A percentile compares a stretch with the other conserved stretches of the same genome.
Evolutionary conservation across 1,140 invertebrate species (phyloP).

Genomic region (Sycophaga agraensis): DNA sequence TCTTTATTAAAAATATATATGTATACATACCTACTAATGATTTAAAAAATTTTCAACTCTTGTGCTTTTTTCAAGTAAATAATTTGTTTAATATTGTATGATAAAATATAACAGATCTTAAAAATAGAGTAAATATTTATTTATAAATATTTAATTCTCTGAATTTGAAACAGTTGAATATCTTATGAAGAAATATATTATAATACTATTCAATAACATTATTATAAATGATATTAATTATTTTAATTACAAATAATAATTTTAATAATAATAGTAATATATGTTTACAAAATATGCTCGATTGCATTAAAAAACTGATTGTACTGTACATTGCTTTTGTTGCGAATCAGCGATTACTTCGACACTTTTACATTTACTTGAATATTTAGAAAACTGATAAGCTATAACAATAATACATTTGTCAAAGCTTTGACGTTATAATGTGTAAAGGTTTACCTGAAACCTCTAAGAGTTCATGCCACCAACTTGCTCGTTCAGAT

Average conservation of each 20-base stretch:
- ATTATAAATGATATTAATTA: neutral
- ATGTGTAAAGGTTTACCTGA: constrained; percentile 39
- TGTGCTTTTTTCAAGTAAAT: neutral
- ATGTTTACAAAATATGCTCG: constrained; percentile 1
- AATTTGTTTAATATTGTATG: neutral
- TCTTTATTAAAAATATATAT: constrained; percentile 25
- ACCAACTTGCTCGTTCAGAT: constrained; percentile 75
- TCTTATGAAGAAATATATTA: neutral
- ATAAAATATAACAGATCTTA: constrained; percentile 4
- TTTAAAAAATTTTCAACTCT: neutral
- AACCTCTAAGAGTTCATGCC: constrained; percentile 65
- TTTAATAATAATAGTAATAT: constrained; percentile 19
- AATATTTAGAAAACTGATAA: neutral
- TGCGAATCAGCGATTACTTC: neutral
- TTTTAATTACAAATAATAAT: constrained; percentile 1
- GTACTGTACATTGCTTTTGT: constrained; percentile 20
- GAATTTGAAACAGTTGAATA: neutral
- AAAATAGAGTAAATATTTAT: constrained; percentile 8
- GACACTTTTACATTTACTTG: neutral
- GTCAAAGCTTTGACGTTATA: constrained; percentile 46
- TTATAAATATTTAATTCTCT: neutral
- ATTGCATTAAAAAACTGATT: constrained; percentile 4
- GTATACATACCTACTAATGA: neutral
- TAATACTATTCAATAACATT: neutral
- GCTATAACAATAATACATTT: constrained; percentile 4